phyloP scores from a whole-genome alignment of 2,113 vertebrate species.

The Terrapene triunguis region DNA sequence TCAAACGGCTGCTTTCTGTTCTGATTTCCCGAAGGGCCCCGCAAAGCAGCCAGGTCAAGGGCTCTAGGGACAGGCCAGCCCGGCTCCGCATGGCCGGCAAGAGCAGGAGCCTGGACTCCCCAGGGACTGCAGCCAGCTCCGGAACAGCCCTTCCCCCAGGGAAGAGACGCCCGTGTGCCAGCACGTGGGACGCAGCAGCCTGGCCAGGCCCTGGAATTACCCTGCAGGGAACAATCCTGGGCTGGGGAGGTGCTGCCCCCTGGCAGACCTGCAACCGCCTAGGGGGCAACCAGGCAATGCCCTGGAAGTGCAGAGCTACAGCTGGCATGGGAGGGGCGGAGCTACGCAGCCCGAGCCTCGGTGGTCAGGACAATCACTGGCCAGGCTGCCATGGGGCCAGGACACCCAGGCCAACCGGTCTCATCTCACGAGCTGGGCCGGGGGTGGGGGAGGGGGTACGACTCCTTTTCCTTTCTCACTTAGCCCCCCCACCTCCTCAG shows the following conservation, averaged over 20 bases:
- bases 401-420: no score
- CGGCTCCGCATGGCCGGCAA: rapidly evolving
- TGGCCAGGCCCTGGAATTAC: neutral
- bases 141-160: no score
- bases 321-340: neutral
- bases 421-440: no score
- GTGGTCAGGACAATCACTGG: neutral
- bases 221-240: neutral
- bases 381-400: no score
- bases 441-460: rapidly evolving
- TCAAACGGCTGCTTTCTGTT: neutral
- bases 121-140: no score
- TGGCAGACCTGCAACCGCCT: no score
- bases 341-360: neutral
- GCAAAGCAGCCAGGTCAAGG: neutral
- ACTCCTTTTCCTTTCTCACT: no score
- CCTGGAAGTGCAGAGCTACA: no score
- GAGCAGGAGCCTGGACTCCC: no score
- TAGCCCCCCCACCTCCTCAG: no score
- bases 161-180: neutral
- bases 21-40: neutral
- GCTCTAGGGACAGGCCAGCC: neutral
- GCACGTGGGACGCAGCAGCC: neutral
- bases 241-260: rapidly evolving
- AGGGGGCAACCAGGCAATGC: no score